Evolutionary conservation across 2,797 vertebrate species (phyloP).

Genomic region (Yasuhikotakia modesta): DNA sequence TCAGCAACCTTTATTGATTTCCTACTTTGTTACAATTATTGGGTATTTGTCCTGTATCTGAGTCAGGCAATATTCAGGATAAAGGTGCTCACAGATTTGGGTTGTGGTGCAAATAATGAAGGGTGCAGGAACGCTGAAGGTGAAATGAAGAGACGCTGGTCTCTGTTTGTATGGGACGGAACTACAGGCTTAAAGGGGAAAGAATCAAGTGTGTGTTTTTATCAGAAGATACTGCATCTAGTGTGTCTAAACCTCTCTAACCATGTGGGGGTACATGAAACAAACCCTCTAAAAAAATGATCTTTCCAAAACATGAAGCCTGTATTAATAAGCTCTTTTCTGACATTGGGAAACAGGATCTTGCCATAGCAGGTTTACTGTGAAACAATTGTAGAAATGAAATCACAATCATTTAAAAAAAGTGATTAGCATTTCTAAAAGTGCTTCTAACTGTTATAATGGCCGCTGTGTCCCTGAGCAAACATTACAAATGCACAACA

Average conservation of each 20-base stretch:
- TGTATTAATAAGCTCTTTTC: too few species aligned
- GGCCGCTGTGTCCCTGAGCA: too few species aligned
- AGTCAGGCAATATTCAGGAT: slow-evolving; percentile 22
- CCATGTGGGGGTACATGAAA: background rate
- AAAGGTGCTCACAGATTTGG: background rate
- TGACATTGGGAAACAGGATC: too few species aligned
- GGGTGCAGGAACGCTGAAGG: background rate
- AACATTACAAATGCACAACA: too few species aligned
- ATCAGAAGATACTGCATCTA: background rate
- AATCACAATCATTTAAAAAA: background rate
- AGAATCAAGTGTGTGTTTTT: background rate
- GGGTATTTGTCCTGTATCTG: slow-evolving; percentile 49
- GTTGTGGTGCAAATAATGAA: slow-evolving; percentile 10
- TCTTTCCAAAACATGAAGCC: background rate
- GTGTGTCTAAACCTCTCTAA: background rate
- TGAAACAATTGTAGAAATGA: background rate
- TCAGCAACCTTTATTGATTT: slow-evolving; percentile 66
- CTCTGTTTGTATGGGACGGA: slow-evolving; percentile 7
- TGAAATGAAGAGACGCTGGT: background rate
- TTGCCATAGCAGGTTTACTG: too few species aligned
- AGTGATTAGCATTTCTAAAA: too few species aligned
- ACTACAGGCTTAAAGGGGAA: background rate
- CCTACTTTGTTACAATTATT: slow-evolving; percentile 80
- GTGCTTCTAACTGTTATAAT: too few species aligned
- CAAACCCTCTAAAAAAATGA: too few species aligned